Base-by-base conservation (phyloP, 1,140 invertebrate genomes). In the Drosophila gunungcola region DNA sequence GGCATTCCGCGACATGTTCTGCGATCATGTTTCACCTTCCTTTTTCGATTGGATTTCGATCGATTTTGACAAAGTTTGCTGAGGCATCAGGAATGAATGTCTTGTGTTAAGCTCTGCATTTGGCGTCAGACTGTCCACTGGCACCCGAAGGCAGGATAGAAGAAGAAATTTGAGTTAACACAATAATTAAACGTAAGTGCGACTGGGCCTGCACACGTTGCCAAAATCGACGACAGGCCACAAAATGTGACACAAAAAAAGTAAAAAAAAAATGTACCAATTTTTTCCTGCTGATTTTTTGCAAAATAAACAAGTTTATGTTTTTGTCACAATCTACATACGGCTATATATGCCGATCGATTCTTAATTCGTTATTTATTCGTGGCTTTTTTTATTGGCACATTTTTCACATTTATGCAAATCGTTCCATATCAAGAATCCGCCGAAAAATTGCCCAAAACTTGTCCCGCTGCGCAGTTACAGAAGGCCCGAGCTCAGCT, bases 311-410 rank as follows among this genome's bases (percentile, higher is more conserved):
- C 83, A 79, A 89, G 84, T 86, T 86, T 89, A 46, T 76, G 67
- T 89, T 88, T 88, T 88, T 46, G 64, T 89, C 82, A 81, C 67
- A 85, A 78, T 82, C 82, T 88, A 85, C 84, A 88, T 89, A 85
- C 77, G 42, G 62, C 48, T 54, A 84, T 73, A 72, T 82, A 52
- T 72, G 64, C 41, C 46, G 62, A 39, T 41, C 78, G 73, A 88
- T 78, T 85, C 70, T 78, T 58, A 51, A 58, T 58, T 68, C 62
- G 48, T 65, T 56, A 49, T 76, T 76, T 67, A 76, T 68, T 74
- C 73, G 73, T 67, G 64, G 78, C 82, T 88, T 83, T 89, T 86
- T 88, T 80, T 89, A 86, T 84, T 89, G 83, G 79, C 83, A 89
- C 76, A 89, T 83, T 83, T 89, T 88, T 75, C 61, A 89, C 78